Base-by-base conservation (phyloP, 2,797 vertebrate species). In the Champsocephalus esox region DNA sequence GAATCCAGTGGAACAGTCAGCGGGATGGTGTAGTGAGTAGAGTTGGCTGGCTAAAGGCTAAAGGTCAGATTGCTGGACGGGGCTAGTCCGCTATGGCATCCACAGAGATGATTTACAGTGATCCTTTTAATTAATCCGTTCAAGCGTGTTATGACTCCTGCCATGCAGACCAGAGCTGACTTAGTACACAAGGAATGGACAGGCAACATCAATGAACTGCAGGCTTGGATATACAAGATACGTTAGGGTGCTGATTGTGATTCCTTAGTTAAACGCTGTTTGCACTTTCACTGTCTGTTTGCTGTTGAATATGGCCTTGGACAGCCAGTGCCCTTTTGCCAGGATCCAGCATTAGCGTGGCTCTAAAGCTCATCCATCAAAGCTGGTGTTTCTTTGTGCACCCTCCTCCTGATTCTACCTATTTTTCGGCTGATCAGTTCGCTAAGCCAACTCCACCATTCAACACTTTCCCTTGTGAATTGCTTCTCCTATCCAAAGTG, bases 41-140 rank as follows among this genome's bases (percentile, higher is more conserved):
- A 84, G 74, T 65, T 82, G 66, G 70, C 73, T 77, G 80, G 81
- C 67, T 68, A 73, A 68, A 84, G 84, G 80, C 60, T 79, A 89
- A 90, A 92, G 88, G 87, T 91, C 88, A 87, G 60, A 63, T 21
- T 44, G 19, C 68, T 75, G 76, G 82, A 84, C 12, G 45, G 62
- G 52, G 70, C 84, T 80, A 49, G 44, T 74, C 83, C 54, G 17
- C 81, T 17, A 79, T 24, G 75, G 71, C 64, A 64, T 87, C 80
- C 73, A 48, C 77, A 50, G 73, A 78, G 77, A 91, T 92, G 78
- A 90, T 89, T 86, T 87, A 90, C 78, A 84, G 87, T 78, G 88
- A 93, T 88, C 80, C 75, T 75, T 85, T 93, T 94, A 93, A 94
- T 93, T 90, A 93, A 82, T 69, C 71, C 14, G 13, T 74, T 81